These are phyloP conservation scores for Bos indicus DNA, from an alignment of 2,113 vertebrate species.

Conservation along the genomic window DNA sequence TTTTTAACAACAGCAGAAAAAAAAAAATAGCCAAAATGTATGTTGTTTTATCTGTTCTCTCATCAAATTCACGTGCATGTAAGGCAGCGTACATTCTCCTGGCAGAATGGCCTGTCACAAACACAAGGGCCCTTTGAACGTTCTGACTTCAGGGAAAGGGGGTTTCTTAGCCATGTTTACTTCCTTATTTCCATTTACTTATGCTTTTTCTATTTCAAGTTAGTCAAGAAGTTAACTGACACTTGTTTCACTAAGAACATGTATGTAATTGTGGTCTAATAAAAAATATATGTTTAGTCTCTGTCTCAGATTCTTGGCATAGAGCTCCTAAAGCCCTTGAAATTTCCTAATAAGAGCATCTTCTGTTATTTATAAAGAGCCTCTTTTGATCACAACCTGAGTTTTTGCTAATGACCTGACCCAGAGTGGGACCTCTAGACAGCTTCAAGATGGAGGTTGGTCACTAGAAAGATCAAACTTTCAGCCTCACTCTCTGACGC, in stretches of 20 bases:
- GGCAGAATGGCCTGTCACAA: background rate
- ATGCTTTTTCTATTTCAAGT: background rate
- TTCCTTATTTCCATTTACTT: background rate
- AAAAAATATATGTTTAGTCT: background rate
- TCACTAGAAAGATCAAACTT: background rate
- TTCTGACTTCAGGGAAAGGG: background rate
- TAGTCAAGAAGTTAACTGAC: background rate
- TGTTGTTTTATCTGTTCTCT: background rate
- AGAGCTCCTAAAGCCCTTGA: background rate
- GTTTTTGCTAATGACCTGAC: background rate
- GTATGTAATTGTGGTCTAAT: background rate
- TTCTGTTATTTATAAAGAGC: background rate
- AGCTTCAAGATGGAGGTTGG: background rate
- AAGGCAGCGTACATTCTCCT: background rate
- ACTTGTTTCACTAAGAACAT: background rate
- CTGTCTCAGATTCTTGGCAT: background rate
- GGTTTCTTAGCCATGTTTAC: background rate
- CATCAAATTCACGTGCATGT: background rate
- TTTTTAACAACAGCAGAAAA: background rate
- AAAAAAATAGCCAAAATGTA: background rate
- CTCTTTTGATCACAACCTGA: background rate
- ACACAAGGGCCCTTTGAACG: background rate
- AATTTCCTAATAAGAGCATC: background rate
- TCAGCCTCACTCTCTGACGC: background rate
- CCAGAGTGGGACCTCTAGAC: background rate